Evolutionary conservation across 1,140 invertebrate genomes (phyloP), one percentile per base, ranked within the genome.

Genomic region (Drosophila pseudoananassae): DNA sequence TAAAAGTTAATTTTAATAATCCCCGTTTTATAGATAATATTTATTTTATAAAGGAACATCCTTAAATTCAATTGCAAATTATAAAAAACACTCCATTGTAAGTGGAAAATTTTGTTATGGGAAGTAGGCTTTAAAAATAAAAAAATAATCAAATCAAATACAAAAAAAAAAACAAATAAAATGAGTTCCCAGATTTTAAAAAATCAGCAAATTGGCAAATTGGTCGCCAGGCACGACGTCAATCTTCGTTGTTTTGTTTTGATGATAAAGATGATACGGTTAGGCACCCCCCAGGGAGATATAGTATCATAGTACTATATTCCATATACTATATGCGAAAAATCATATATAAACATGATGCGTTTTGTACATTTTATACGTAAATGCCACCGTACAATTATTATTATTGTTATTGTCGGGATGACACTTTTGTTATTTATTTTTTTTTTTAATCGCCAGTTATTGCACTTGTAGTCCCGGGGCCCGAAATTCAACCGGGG

Each of bases 371-470:
- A 25, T 31, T 50, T 51, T 17, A 64, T 66, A 66, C 63, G 63
- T 29, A 66, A 66, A 52, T 33, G 52, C 40, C 43, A 20, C 17
- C 15, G 70, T 75, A 52, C 52, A 63, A 15, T 25, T 50, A 29
- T 60, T 75, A 31, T 58, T 59, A 45, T 61, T 47, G 38, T 56
- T 59, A 25, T 55, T 72, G 54, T 65, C 17, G 45, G 27, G 54
- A 59, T 61, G 46, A 43, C 49, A 57, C 45, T 17, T 15, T 14
- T 9, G 8, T 9, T 33, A 9, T 33, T 33, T 36, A 4, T 36
- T 12, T 36, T 36, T 36, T 36, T 14, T 63, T 54, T 81, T 85
- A 84, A 81, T 84, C 80, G 55, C 51, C 61, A 57, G 64, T 45
- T 76, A 63, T 50, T 72, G 58, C 57, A 36, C 33, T 36, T 36